Evolutionary conservation across 2,888 invertebrate species (phyloP), one percentile per base, ranked within the genome.

Genomic region (Zele albiditarsus): DNA sequence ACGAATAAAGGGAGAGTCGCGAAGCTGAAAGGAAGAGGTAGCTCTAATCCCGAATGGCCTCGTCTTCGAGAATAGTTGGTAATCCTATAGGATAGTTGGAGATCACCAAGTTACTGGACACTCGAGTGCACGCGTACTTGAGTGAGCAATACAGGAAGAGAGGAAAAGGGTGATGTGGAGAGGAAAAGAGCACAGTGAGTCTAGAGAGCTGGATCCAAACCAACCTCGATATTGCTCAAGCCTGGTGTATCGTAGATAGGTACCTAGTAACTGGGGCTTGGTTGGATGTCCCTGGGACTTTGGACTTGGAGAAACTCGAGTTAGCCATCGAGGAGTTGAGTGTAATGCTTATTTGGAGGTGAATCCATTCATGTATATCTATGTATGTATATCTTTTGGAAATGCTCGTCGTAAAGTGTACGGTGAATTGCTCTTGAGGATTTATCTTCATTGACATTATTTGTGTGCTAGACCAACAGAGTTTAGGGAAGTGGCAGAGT

Each of bases 61-160:
- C 88, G 87, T 89, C 89, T 89, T 89, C 86, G 86, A 82, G 86
- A 87, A 89, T 88, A 88, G 82, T 82, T 82, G 81, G 81, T 89
- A 89, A 89, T 89, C 89, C 89, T 86, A 81, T 78, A 84, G 88
- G 87, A 89, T 89, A 89, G 88, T 88, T 87, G 85, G 88, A 89
- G 89, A 89, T 89, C 89, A 88, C 84, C 84, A 85, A 87, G 86
- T 88, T 88, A 86, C 85, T 84, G 85, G 86, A 86, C 87, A 87
- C 87, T 86, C 85, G 83, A 82, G 80, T 82, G 82, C 81, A 75
- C 79, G 72, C 75, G 75, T 76, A 80, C 77, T 75, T 78, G 68
- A 53, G 53, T 6, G n/a, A 53, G 20, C 1, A 8, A 38, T 12
- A 38, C 10, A 38, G 38, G 38, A 6, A 58, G 69, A 77, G 76